phyloP scores from a whole-genome alignment of 1,140 invertebrate species.

The Musca domestica region DNA sequence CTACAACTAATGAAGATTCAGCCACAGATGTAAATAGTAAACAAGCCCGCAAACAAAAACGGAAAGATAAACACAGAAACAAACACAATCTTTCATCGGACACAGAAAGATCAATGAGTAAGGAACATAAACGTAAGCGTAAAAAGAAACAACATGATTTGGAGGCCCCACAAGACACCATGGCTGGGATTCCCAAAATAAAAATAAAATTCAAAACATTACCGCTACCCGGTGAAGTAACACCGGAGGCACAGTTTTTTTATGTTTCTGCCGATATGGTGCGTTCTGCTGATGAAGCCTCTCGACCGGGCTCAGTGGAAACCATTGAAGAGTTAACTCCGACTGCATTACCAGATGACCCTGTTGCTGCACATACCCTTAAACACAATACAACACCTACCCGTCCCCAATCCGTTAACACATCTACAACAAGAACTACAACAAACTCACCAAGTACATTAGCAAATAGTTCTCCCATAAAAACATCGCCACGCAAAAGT shows the following conservation, averaged over 20 bases:
- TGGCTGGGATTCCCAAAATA: constrained; percentile 64
- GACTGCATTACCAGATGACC: not conserved
- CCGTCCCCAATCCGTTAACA: not conserved
- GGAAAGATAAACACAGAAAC: constrained; percentile 68
- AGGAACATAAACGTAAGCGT: constrained; percentile 68
- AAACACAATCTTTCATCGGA: constrained; percentile 64
- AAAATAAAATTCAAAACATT: constrained; percentile 73
- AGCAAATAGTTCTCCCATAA: constrained; percentile 27
- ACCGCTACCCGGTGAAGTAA: constrained; percentile 67
- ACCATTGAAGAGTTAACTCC: constrained; percentile 44
- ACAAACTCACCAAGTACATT: not conserved
- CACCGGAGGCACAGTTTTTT: constrained; percentile 49
- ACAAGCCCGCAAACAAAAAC: constrained; percentile 59
- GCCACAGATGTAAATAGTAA: constrained; percentile 36
- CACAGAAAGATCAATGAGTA: constrained; percentile 58
- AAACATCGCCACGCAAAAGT: constrained; percentile 40
- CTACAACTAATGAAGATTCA: constrained; percentile 41
- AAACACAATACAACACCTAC: not conserved
- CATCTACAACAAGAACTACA: not conserved
- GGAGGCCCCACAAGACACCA: constrained; percentile 62
- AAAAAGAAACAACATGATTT: constrained; percentile 73
- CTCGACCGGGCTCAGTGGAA: constrained; percentile 50
- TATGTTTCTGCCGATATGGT: constrained; percentile 53
- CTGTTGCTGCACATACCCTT: not conserved
- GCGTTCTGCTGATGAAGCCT: constrained; percentile 47